These are phyloP conservation scores for Lipophrys pholis DNA, from an alignment of 2,113 vertebrate species.

Conservation along the genomic window DNA sequence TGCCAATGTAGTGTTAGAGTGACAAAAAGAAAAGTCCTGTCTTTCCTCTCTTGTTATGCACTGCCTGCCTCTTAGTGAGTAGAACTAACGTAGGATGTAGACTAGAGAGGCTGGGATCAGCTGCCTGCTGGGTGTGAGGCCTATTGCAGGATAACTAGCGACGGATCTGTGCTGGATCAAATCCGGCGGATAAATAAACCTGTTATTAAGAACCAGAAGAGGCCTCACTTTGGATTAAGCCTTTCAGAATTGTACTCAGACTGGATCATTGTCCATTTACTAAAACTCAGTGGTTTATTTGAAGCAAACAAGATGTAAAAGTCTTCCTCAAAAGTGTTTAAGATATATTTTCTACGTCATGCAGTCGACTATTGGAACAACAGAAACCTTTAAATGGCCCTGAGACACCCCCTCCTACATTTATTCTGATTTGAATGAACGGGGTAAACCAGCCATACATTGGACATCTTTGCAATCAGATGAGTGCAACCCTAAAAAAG, in stretches of 20 bases:
- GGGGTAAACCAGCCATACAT: slow-evolving; percentile 4
- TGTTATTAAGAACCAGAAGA: slow-evolving; percentile 26
- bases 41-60: slow-evolving; percentile 89
- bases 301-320: slow-evolving; percentile 7
- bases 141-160: slow-evolving; percentile 59
- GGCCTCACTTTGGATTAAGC: slow-evolving; percentile 19
- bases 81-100: slow-evolving; percentile 85
- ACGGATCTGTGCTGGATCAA: slow-evolving; percentile 17
- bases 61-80: slow-evolving; percentile 89
- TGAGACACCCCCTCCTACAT: neutral
- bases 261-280: slow-evolving; percentile 28
- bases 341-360: slow-evolving; percentile 10
- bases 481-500: slow-evolving; percentile 4
- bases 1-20: slow-evolving; percentile 89
- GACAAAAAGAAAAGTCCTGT: slow-evolving; percentile 82
- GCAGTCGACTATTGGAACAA: slow-evolving; percentile 3
- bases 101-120: slow-evolving; percentile 84
- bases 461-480: neutral
- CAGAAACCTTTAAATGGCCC: slow-evolving; percentile 2
- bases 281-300: slow-evolving; percentile 7
- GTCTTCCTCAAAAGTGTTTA: slow-evolving; percentile 1
- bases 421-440: slow-evolving; percentile 5
- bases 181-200: slow-evolving; percentile 10
- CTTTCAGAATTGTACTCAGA: slow-evolving; percentile 5
- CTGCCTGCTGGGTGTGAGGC: slow-evolving; percentile 70